Percentiles rank a stretch among this genome's conserved stretches.
phyloP scores from a whole-genome alignment of 2,797 vertebrate genomes.

The Leucoraja ocellata region DNA sequence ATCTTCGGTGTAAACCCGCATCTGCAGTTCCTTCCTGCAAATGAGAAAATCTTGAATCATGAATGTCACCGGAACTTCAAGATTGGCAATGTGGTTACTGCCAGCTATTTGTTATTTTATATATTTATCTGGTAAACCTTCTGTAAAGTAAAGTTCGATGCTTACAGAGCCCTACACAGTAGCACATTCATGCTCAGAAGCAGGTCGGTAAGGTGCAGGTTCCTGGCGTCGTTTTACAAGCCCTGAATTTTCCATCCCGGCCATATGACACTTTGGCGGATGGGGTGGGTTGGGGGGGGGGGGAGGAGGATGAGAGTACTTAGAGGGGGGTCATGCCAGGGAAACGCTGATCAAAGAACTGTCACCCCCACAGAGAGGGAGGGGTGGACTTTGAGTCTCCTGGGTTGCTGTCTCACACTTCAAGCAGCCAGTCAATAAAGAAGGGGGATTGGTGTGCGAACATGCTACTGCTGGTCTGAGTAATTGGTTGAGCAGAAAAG shows the following conservation, averaged over 20 bases:
- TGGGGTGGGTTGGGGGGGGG: too few relatives aligned
- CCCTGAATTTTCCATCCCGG: neutral
- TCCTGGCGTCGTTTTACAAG: neutral
- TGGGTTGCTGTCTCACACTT: conserved; percentile 22
- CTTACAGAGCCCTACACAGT: neutral
- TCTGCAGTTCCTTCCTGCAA: neutral
- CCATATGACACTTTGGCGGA: neutral
- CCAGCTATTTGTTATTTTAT: conserved; percentile 15
- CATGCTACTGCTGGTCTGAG: neutral
- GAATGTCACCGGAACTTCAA: neutral
- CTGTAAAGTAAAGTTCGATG: neutral
- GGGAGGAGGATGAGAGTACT: too few relatives aligned
- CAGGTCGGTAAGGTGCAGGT: neutral
- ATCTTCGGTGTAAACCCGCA: too few relatives aligned
- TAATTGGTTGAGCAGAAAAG: neutral
- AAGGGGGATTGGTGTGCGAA: neutral
- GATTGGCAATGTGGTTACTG: neutral
- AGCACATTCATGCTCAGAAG: neutral
- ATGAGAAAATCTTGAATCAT: neutral
- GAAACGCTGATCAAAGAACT: conserved; percentile 25
- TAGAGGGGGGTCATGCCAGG: too few relatives aligned
- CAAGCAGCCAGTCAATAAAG: conserved; percentile 23
- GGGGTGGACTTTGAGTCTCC: conserved; percentile 7
- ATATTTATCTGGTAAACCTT: neutral
- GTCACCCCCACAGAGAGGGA: conserved; percentile 19